phyloP scores from a whole-genome alignment of 2,113 vertebrate genomes.

The Amphiprion percula region DNA sequence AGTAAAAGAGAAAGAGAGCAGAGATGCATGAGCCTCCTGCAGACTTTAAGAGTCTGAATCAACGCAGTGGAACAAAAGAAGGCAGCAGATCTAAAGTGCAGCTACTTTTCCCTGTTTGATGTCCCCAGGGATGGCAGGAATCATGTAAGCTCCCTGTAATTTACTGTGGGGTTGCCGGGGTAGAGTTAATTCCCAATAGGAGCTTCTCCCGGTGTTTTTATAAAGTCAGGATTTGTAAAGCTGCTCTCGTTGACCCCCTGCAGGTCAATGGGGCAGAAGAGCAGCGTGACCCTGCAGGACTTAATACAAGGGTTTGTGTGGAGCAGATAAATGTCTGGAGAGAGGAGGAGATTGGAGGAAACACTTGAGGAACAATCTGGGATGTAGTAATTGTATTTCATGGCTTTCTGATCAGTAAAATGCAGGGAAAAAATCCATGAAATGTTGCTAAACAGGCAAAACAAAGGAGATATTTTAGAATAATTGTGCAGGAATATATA shows the following conservation, averaged over 20 bases:
- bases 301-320: not conserved
- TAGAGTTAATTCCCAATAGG: conserved; percentile 77
- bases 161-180: conserved; percentile 76
- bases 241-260: conserved; percentile 77
- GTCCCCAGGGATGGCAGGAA: conserved; percentile 66
- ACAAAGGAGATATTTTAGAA: not conserved
- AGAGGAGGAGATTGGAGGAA: not conserved
- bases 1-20: not conserved
- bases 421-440: too few relatives aligned
- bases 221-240: conserved; percentile 77
- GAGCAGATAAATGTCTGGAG: conserved; percentile 5
- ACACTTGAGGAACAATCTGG: not conserved
- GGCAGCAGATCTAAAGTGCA: conserved; percentile 63
- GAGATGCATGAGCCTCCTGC: conserved; percentile 48
- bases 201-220: conserved; percentile 63
- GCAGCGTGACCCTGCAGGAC: conserved; percentile 48
- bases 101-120: conserved; percentile 68
- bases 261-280: conserved; percentile 62
- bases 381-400: too few relatives aligned
- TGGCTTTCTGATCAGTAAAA: too few relatives aligned
- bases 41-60: conserved; percentile 40
- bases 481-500: too few relatives aligned
- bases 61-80: conserved; percentile 72
- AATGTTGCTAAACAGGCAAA: not conserved
- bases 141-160: conserved; percentile 75